These are phyloP conservation scores for Periophthalmus magnuspinnatus DNA, from an alignment of 2,797 vertebrate genomes.

Conservation along the genomic window DNA sequence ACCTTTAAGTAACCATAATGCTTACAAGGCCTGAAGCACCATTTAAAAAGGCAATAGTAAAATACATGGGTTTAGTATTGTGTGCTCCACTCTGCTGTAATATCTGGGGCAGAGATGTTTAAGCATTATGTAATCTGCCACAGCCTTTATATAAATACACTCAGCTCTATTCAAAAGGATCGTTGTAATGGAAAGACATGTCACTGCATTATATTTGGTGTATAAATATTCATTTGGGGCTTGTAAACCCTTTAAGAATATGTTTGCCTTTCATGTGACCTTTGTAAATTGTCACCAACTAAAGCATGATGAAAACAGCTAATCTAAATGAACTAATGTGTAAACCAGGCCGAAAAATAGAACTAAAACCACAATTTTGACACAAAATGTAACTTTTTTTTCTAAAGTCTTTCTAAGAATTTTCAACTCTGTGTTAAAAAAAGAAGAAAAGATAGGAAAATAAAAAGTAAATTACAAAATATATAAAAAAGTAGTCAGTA, in stretches of 20 bases:
- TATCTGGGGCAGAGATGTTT: slow-evolving; percentile 62
- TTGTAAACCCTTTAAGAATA: neutral
- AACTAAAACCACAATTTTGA: too few relatives aligned
- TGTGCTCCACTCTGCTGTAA: slow-evolving; percentile 25
- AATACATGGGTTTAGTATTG: slow-evolving; percentile 8
- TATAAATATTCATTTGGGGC: neutral
- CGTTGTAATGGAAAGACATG: neutral
- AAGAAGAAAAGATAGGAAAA: too few relatives aligned
- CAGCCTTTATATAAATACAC: neutral
- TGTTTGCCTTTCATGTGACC: too few relatives aligned
- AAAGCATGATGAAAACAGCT: neutral
- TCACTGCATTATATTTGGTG: neutral
- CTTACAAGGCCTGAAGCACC: slow-evolving; percentile 2
- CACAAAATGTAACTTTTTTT: too few relatives aligned
- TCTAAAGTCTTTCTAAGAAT: too few relatives aligned
- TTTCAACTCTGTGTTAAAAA: too few relatives aligned
- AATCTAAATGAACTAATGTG: too few relatives aligned
- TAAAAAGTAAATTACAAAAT: too few relatives aligned
- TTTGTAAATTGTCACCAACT: neutral
- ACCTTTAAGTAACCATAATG: neutral
- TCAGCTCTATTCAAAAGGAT: neutral
- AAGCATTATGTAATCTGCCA: slow-evolving; percentile 66
- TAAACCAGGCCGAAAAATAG: too few relatives aligned
- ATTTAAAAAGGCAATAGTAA: slow-evolving; percentile 17
- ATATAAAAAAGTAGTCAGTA: too few relatives aligned